A percentile compares a stretch with the other conserved stretches of the same genome.
Conservation (phyloP, 2,113 vertebrate genomes). For the Ptilorrhoa leucosticta region DNA sequence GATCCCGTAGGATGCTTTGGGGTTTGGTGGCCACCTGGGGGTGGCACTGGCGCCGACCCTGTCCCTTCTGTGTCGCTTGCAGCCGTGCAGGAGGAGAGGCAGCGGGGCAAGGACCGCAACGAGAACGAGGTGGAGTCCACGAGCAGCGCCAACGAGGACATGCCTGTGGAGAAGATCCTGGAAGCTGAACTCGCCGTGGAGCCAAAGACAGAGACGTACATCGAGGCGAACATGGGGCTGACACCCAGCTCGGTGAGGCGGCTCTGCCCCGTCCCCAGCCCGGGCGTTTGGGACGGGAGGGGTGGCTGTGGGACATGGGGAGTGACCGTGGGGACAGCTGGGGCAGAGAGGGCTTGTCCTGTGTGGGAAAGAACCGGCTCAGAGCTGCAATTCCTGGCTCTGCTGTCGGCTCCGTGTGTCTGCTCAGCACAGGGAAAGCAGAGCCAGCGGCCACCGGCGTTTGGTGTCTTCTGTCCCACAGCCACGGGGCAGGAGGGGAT, state of each 20-base stretch:
- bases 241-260: conserved; percentile 90
- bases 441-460: not conserved
- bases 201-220: conserved; percentile 97
- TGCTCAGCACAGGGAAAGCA: not conserved
- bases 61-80: conserved; percentile 20
- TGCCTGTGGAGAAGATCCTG: conserved; percentile 98
- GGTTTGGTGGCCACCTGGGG: fast-evolving
- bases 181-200: conserved; percentile 95
- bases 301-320: not conserved
- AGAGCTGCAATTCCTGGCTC: not conserved
- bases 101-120: conserved; percentile 90
- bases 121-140: conserved; percentile 94
- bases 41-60: not conserved
- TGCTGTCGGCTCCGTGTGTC: not conserved
- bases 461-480: not conserved
- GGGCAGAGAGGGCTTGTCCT: not conserved
- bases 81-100: conserved; percentile 98
- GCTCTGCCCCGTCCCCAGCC: not conserved
- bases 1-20: not conserved
- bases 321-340: fast-evolving
- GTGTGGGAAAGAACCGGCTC: not conserved
- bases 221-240: conserved; percentile 89
- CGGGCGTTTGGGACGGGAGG: fast-evolving
- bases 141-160: conserved; percentile 93
- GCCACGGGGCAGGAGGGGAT: not conserved